Evolutionary conservation across 64 coral and sea anemone species (phyloP), one percentile per base, ranked within the genome.

Genomic region (Pocillopora damicornis): DNA sequence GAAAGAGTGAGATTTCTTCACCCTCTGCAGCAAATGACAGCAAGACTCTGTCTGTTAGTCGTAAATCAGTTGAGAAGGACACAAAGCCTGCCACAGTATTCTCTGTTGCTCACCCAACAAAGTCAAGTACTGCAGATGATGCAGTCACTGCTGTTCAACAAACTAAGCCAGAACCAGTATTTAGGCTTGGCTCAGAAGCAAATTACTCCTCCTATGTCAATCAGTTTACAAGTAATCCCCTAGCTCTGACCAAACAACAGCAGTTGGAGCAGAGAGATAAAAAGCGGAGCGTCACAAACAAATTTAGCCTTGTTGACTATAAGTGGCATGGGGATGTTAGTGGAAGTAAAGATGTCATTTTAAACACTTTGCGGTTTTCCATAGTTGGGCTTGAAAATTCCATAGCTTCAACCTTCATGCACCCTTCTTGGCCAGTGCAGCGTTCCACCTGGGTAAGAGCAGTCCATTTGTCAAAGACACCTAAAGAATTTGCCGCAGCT

Each of bases 361-460:
- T 99, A 45, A 95, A 95, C 88, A 99, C 97, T 74, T 61, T 99
- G 11, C 84, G 97, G 22, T 95, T 89, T 73, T 95, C 97, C 57
- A 89, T 99, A 60, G 94, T 99, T 73, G 87, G 80, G 18, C 83
- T 99, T 60, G 97, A 99, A 76, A 99, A 95, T 85, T 88, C 87
- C 51, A 88, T 99, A 45, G 90, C 97, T 35, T 76, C 97, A 59
- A 78, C 97, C 17, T 99, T 99, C 60, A 99, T 99, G 97, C 97
- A 99, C 84, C 97, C 97, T 51, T 80, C 75, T 1, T 99, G 97
- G 97, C 93, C 97, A 15, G 60, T 99, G 10, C 97, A 99, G 66
- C 93, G 97, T 5, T 93, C 97, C 16, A 88, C 97, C 23, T 99
- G 97, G 97, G 90, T 99, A 11, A 92, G 88, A 76, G 93, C 97